Evolutionary conservation across 37 sponge, comb jelly and placozoan genomes (phyloP).

Genomic region (Oscarella lobularis): DNA sequence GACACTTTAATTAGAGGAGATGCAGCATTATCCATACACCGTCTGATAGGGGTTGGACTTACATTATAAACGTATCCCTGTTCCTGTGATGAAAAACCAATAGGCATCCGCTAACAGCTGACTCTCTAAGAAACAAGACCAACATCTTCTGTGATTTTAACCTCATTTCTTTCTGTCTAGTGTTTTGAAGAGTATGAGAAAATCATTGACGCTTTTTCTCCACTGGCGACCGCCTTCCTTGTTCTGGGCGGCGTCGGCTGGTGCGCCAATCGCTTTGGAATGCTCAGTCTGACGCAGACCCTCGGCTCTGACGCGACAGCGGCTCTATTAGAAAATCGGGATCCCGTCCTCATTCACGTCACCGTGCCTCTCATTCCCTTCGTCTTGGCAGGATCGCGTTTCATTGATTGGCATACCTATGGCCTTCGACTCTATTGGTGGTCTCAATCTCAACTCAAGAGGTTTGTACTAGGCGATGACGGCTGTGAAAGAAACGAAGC

Average conservation of each 20-base stretch:
- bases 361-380: not conserved
- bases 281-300: not conserved
- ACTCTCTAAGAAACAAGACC: too few species aligned
- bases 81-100: too few species aligned
- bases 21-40: too few species aligned
- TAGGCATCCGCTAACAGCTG: too few species aligned
- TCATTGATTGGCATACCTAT: not conserved
- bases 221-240: not conserved
- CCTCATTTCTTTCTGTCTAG: too few species aligned
- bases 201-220: not conserved
- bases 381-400: not conserved
- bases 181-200: not conserved
- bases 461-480: not conserved
- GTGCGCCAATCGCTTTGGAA: not conserved
- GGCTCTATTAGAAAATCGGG: not conserved
- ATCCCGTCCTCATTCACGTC: not conserved
- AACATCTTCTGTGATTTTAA: too few species aligned
- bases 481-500: not conserved
- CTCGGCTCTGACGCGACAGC: not conserved
- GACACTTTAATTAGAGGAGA: too few species aligned
- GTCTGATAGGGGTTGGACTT: too few species aligned
- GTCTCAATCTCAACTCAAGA: too few species aligned
- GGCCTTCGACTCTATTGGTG: conserved; percentile 1
- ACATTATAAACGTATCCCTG: too few species aligned
- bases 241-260: not conserved